Percentiles rank a stretch among this genome's conserved stretches.
Conservation (phyloP, 2,888 invertebrate genomes). For the Melanargia galathea region DNA sequence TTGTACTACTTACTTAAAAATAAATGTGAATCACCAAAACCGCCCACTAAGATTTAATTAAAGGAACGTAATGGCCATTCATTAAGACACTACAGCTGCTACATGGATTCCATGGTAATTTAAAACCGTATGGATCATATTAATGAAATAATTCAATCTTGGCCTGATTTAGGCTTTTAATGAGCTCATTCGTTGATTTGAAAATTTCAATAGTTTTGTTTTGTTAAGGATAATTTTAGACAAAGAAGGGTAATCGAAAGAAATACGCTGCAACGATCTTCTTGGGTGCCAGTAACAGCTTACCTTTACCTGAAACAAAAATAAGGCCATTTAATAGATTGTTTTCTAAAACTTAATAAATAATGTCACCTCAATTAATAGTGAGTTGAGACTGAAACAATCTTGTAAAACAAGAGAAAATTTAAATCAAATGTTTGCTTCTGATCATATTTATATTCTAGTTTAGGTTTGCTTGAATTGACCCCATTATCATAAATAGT, state of each 20-base stretch:
- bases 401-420: not conserved
- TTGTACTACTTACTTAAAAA: slow-evolving; percentile 26
- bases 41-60: slow-evolving; percentile 21
- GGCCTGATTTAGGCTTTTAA: slow-evolving; percentile 19
- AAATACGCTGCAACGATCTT: slow-evolving; percentile 8
- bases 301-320: slow-evolving; percentile 75
- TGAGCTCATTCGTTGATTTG: slow-evolving; percentile 4
- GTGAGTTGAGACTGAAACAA: not conserved
- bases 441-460: not conserved
- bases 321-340: slow-evolving; percentile 33
- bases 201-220: not conserved
- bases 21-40: slow-evolving; percentile 10
- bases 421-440: not conserved
- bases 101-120: slow-evolving; percentile 24
- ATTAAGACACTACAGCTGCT: slow-evolving; percentile 29
- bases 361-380: no score
- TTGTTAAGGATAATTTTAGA: not conserved
- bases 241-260: not conserved
- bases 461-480: not conserved
- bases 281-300: slow-evolving; percentile 40
- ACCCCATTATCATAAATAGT: slow-evolving; percentile 16
- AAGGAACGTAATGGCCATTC: slow-evolving; percentile 26
- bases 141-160: slow-evolving; percentile 29
- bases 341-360: not conserved
- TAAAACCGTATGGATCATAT: slow-evolving; percentile 32